These are phyloP conservation scores for Leptinotarsa undecemlineata DNA, from an alignment of 1,140 invertebrate genomes.

Conservation along the genomic window DNA sequence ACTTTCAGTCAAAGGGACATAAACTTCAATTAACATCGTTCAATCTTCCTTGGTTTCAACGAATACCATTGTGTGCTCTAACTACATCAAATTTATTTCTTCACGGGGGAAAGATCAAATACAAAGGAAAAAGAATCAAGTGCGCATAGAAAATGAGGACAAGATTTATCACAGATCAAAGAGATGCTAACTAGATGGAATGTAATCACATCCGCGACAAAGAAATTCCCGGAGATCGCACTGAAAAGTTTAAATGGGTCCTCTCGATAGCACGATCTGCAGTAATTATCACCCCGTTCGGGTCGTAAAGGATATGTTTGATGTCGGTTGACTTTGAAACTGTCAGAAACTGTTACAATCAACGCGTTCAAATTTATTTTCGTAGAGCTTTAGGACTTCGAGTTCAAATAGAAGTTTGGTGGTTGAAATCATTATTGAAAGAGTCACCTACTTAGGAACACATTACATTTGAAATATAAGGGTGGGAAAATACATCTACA, in stretches of 20 bases:
- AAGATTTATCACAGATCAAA: constrained; percentile 8
- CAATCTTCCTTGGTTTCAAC: too few species aligned
- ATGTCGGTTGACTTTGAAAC: not conserved
- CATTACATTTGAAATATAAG: too few species aligned
- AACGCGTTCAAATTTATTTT: not conserved
- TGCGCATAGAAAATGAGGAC: not conserved
- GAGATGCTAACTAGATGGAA: not conserved
- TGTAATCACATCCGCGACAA: not conserved
- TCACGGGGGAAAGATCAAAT: not conserved
- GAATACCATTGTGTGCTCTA: not conserved
- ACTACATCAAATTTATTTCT: not conserved
- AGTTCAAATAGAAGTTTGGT: too few species aligned
- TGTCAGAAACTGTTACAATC: not conserved
- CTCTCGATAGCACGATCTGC: not conserved
- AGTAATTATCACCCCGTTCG: not conserved
- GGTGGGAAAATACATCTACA: too few species aligned
- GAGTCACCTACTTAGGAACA: too few species aligned
- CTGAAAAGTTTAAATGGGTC: not conserved
- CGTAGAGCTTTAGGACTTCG: too few species aligned
- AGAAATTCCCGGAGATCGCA: not conserved
- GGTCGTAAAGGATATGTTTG: not conserved
- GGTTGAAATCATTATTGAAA: too few species aligned
- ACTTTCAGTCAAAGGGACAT: too few species aligned
- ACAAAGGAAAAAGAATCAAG: not conserved
- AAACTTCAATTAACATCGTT: too few species aligned